Percentiles rank a stretch among this genome's conserved stretches.
Evolutionary conservation across 64 coral and sea anemone species (phyloP).

Genomic region (Montipora efflorescens): DNA sequence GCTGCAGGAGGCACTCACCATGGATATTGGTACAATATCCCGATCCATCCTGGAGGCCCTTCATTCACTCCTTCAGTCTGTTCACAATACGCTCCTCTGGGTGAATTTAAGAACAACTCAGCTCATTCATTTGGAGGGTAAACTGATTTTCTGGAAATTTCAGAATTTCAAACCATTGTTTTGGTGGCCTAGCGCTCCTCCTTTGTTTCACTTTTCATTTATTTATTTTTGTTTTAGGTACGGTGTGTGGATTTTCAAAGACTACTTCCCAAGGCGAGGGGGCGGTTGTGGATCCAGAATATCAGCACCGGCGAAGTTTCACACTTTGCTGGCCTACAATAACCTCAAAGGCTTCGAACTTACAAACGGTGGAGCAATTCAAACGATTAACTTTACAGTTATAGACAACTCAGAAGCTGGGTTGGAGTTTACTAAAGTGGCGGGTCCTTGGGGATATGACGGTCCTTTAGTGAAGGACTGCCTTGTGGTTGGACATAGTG

Average conservation of each 20-base stretch:
- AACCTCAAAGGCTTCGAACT: conserved; percentile 84
- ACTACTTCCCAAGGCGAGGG: conserved; percentile 58
- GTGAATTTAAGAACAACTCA: conserved; percentile 84
- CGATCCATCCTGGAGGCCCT: conserved; percentile 76
- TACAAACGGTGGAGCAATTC: conserved; percentile 62
- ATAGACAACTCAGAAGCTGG: conserved; percentile 85
- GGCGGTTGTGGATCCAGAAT: conserved; percentile 16
- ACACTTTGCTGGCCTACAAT: conserved; percentile 75
- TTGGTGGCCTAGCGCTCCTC: too few relatives aligned
- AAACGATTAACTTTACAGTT: conserved; percentile 62
- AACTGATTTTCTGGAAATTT: conserved; percentile 13
- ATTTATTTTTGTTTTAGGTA: conserved; percentile 17
- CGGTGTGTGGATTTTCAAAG: conserved; percentile 86
- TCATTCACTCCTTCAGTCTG: conserved; percentile 81
- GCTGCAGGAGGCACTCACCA: conserved; percentile 85
- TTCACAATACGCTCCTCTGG: conserved; percentile 65
- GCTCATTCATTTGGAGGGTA: conserved; percentile 90
- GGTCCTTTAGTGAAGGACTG: conserved; percentile 71
- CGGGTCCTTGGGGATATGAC: conserved; percentile 57
- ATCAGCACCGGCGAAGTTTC: conserved; percentile 66
- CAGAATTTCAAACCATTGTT: too few relatives aligned
- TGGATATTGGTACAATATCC: conserved; percentile 91
- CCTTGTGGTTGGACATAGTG: conserved; percentile 80
- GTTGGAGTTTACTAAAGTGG: conserved; percentile 68
- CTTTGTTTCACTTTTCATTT: too few relatives aligned